Conservation (phyloP, 2,113 vertebrate species). For the Circaetus cinerascens region DNA sequence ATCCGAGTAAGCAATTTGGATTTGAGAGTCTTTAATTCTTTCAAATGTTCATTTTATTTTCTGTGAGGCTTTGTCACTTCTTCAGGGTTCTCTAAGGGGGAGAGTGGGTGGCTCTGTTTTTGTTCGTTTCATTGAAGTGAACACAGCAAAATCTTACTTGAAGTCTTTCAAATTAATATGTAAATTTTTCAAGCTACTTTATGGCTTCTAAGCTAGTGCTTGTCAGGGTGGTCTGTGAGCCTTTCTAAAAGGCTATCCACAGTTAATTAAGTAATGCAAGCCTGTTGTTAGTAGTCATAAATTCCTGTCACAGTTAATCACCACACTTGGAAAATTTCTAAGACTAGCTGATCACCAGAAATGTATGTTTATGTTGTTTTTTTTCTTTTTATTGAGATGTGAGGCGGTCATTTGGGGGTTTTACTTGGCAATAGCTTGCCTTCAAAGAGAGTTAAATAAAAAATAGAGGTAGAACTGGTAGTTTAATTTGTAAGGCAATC, state of each 20-base stretch:
- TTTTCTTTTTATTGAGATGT: background rate
- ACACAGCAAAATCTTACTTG: background rate
- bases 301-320: background rate
- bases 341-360: background rate
- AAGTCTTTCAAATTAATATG: background rate
- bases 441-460: background rate
- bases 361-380: background rate
- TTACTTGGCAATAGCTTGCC: background rate
- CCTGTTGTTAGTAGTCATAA: background rate
- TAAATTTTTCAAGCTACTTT: background rate
- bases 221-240: background rate
- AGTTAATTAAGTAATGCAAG: background rate
- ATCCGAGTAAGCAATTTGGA: background rate
- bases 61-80: background rate
- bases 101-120: background rate
- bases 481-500: background rate
- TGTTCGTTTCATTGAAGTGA: background rate
- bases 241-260: background rate
- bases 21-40: background rate
- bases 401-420: rapidly evolving
- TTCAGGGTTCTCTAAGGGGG: background rate
- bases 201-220: background rate
- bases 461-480: background rate
- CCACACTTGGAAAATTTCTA: background rate
- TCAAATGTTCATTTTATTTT: background rate